Base-by-base conservation (phyloP, 2,113 vertebrate species). In the Thinocorus orbignyianus region DNA sequence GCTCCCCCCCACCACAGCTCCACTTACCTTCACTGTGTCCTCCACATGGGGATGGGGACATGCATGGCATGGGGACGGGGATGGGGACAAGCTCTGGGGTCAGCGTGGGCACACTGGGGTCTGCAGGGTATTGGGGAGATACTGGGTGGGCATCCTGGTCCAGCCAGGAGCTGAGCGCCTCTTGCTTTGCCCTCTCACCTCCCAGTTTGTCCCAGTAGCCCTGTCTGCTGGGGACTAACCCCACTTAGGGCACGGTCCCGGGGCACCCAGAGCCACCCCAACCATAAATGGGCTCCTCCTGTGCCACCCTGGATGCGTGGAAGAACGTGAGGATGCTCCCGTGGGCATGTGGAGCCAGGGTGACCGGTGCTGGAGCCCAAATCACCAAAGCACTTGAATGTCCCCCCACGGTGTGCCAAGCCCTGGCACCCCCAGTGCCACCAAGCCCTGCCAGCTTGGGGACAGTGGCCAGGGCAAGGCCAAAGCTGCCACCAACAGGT, bases 291-390 rank as follows among this genome's bases (percentile, higher is more conserved):
- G 31, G 31, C 17, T 51, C 68, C 72, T 57, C 9, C 39, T 5
- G 79, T 46, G 62, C 62, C 58, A 2, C 20, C 57, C 39, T 2
- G 54, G 37, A 46, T 11, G 8, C 5, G 17, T 2, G 48, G 69
- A 15, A 12, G 6, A 39, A 13, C 1, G 0, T 5, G 14, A 22
- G 17, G 89, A 10, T 6, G 24, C 35, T 72, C 54, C 68, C 1
- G 0, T 1, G 4, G 31, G 39, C 37, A 6, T 2, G 0, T 11
- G 58, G 18, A 37, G 48, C 20, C 0, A 1, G 39, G 2, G 22
- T 2, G 4, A 60, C 2, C 0, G 15, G 35, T 16, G 25, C 37
- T 8, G 65, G 14, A 33, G 8, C 60, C 54, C 57, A 49, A 19
- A 81, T 28, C 77, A 4, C 30, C 9, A 6, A 49, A 62, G 24